phyloP scores from a whole-genome alignment of 2,797 vertebrate species.

The Lateolabrax maculatus region DNA sequence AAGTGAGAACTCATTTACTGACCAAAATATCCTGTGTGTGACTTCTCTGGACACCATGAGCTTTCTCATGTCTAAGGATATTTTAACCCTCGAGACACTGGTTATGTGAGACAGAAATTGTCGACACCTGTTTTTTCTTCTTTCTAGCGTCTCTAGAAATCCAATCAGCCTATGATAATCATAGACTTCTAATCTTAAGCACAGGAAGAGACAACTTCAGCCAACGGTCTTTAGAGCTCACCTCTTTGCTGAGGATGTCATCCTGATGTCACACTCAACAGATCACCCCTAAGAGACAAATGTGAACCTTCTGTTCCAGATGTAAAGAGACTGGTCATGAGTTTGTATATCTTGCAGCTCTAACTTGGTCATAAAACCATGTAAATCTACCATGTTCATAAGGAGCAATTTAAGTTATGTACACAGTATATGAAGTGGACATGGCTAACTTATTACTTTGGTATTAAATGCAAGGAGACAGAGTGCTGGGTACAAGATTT shows the following conservation, averaged over 20 bases:
- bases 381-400: conserved; percentile 23
- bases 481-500: conserved; percentile 16
- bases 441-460: conserved; percentile 23
- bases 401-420: conserved; percentile 22
- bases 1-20: conserved; percentile 53
- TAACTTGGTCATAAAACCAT: conserved; percentile 25
- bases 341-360: conserved; percentile 40
- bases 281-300: conserved; percentile 44
- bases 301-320: conserved; percentile 37
- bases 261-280: conserved; percentile 43
- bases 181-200: conserved; percentile 76
- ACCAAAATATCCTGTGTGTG: conserved; percentile 60
- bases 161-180: conserved; percentile 87
- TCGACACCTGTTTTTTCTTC: conserved; percentile 44
- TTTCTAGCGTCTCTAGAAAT: conserved; percentile 71
- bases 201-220: conserved; percentile 73
- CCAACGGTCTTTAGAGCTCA: conserved; percentile 67
- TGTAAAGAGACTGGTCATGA: conserved; percentile 35
- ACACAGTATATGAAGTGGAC: conserved; percentile 5
- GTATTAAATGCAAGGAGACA: conserved; percentile 25
- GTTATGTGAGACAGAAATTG: conserved; percentile 32
- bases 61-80: conserved; percentile 39
- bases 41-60: conserved; percentile 48
- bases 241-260: conserved; percentile 54
- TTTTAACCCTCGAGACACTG: conserved; percentile 50